These are phyloP conservation scores for Cassiopea xamachana DNA, from an alignment of 30 jellyfish, hydroid and myxozoan genomes.

Conservation along the genomic window DNA sequence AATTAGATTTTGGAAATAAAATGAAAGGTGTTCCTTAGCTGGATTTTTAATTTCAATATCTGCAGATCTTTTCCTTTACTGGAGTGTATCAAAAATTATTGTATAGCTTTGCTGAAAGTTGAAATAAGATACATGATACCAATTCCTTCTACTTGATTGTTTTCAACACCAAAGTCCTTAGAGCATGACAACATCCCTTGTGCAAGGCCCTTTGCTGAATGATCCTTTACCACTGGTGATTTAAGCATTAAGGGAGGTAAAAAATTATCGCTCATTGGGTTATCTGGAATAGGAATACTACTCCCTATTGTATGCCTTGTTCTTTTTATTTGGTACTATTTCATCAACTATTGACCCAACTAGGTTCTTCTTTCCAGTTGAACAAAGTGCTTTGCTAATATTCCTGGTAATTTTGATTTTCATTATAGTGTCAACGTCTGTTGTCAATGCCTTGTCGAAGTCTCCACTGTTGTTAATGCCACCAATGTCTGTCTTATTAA, in stretches of 20 bases:
- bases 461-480: conserved; percentile 35
- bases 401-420: neutral
- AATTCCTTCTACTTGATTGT: conserved; percentile 39
- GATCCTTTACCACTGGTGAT: conserved; percentile 25
- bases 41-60: conserved; percentile 17
- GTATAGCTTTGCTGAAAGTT: conserved; percentile 53
- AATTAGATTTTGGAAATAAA: conserved; percentile 14
- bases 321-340: conserved; percentile 40
- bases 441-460: conserved; percentile 20
- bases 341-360: conserved; percentile 48
- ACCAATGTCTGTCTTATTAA: conserved; percentile 46
- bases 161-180: conserved; percentile 11
- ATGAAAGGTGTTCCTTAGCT: conserved; percentile 20
- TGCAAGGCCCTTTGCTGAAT: conserved; percentile 40
- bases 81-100: conserved; percentile 35
- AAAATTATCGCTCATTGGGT: conserved; percentile 23
- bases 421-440: conserved; percentile 17
- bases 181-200: conserved; percentile 6
- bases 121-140: conserved; percentile 37
- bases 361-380: conserved; percentile 34
- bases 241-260: conserved; percentile 36
- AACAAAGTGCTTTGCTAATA: neutral
- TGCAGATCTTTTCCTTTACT: conserved; percentile 14
- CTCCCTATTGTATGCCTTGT: conserved; percentile 29
- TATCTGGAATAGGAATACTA: conserved; percentile 31